These are phyloP conservation scores for Calliphora vomitoria DNA, from an alignment of 2,888 invertebrate genomes.

Conservation along the genomic window DNA sequence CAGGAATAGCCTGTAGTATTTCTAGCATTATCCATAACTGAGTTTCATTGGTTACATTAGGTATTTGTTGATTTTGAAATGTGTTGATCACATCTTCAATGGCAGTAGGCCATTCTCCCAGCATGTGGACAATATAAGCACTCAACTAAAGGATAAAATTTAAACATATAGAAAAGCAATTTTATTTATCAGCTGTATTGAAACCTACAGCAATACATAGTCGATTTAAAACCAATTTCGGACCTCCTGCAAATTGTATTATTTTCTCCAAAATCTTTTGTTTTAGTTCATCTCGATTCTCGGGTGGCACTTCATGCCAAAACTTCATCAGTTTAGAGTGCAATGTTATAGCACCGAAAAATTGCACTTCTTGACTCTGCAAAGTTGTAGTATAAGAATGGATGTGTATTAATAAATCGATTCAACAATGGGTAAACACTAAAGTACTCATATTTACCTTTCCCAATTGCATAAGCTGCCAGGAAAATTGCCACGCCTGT, in stretches of 20 bases:
- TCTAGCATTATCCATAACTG: constrained; percentile 90
- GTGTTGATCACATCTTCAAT: constrained; percentile 90
- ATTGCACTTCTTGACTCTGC: constrained; percentile 94
- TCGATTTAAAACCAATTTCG: constrained; percentile 93
- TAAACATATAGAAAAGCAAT: not conserved
- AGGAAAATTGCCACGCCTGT: constrained; percentile 96
- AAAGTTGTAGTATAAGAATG: constrained; percentile 77
- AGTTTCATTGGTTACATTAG: constrained; percentile 87
- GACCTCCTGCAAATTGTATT: constrained; percentile 91
- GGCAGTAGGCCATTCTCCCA: constrained; percentile 86
- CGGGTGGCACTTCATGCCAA: constrained; percentile 94
- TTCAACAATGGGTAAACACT: not conserved
- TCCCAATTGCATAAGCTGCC: constrained; percentile 93
- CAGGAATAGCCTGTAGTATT: constrained; percentile 93
- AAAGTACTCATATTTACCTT: constrained; percentile 86
- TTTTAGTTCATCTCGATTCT: constrained; percentile 91
- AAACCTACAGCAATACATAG: constrained; percentile 92
- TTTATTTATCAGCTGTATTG: not conserved
- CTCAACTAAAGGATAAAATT: constrained; percentile 88
- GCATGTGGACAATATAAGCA: constrained; percentile 91
- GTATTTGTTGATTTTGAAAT: constrained; percentile 87
- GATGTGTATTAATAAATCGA: constrained; percentile 39
- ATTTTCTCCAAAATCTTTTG: constrained; percentile 92
- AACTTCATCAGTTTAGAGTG: constrained; percentile 94
- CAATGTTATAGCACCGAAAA: constrained; percentile 96